phyloP scores from a whole-genome alignment of 2,888 invertebrate species.

The Apodemia zela region DNA sequence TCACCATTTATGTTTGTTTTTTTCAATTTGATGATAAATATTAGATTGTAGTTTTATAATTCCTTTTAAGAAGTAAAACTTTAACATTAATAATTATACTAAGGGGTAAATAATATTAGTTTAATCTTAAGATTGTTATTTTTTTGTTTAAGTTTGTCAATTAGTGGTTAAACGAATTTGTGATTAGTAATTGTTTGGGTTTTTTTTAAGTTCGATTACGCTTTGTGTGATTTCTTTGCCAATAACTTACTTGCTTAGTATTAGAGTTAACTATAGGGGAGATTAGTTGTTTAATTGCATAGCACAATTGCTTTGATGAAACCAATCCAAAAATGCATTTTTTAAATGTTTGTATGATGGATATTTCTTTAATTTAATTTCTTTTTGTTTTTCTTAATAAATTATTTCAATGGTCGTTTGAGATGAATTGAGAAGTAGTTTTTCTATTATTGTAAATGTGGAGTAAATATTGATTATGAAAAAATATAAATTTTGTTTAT shows the following conservation, averaged over 20 bases:
- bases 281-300: neutral
- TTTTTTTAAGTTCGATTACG: constrained; percentile 23
- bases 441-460: constrained; percentile 4
- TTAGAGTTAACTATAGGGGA: neutral
- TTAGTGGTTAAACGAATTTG: constrained; percentile 41
- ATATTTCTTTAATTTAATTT: neutral
- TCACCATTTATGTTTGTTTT: neutral
- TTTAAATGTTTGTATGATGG: neutral
- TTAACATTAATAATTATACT: constrained; percentile 24
- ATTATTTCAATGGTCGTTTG: neutral
- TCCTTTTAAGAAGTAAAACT: constrained; percentile 19
- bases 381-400: neutral
- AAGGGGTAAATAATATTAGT: constrained; percentile 36
- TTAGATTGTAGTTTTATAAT: constrained; percentile 18
- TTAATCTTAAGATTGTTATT: constrained; percentile 39
- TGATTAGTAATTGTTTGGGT: constrained; percentile 29
- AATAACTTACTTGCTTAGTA: constrained; percentile 3
- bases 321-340: constrained; percentile 1
- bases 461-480: neutral
- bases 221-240: constrained; percentile 9
- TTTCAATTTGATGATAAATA: neutral
- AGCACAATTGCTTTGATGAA: constrained; percentile 11
- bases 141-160: constrained; percentile 60
- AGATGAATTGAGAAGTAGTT: neutral
- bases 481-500: neutral